Evolutionary conservation across 2,113 vertebrate species (phyloP).

Genomic region (Euleptes europaea): DNA sequence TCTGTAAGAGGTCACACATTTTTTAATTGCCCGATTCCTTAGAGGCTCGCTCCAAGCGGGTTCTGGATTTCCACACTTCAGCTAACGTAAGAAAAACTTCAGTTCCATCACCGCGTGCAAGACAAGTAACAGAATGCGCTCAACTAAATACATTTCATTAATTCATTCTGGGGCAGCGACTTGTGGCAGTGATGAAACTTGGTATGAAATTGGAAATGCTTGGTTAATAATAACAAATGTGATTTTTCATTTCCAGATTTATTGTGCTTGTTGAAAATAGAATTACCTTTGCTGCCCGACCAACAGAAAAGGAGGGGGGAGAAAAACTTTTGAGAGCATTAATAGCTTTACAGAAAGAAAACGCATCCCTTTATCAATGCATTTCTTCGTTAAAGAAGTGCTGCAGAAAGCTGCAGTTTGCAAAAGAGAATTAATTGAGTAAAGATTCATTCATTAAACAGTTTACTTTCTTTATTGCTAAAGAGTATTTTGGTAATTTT

Average conservation of each 20-base stretch:
- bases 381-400: slow-evolving; percentile 22
- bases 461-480: slow-evolving; percentile 20
- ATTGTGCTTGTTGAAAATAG: slow-evolving; percentile 39
- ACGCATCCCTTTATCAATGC: neutral
- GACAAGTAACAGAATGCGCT: slow-evolving; percentile 21
- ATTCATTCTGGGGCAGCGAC: slow-evolving; percentile 32
- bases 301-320: neutral
- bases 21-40: slow-evolving; percentile 42
- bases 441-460: slow-evolving; percentile 29
- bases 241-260: slow-evolving; percentile 46
- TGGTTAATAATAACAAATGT: slow-evolving; percentile 34
- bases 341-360: neutral
- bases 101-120: neutral
- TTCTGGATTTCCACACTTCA: slow-evolving; percentile 23
- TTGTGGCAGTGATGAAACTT: slow-evolving; percentile 15
- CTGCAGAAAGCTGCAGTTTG: slow-evolving; percentile 17
- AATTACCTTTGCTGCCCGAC: slow-evolving; percentile 35
- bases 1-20: slow-evolving; percentile 13
- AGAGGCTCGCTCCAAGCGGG: neutral
- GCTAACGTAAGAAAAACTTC: slow-evolving; percentile 31
- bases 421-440: slow-evolving; percentile 19
- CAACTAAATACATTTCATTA: slow-evolving; percentile 37
- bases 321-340: slow-evolving; percentile 24
- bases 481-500: slow-evolving; percentile 51
- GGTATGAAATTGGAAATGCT: slow-evolving; percentile 24